phyloP scores from a whole-genome alignment of 2,113 vertebrate species.

The Dasyurus viverrinus region DNA sequence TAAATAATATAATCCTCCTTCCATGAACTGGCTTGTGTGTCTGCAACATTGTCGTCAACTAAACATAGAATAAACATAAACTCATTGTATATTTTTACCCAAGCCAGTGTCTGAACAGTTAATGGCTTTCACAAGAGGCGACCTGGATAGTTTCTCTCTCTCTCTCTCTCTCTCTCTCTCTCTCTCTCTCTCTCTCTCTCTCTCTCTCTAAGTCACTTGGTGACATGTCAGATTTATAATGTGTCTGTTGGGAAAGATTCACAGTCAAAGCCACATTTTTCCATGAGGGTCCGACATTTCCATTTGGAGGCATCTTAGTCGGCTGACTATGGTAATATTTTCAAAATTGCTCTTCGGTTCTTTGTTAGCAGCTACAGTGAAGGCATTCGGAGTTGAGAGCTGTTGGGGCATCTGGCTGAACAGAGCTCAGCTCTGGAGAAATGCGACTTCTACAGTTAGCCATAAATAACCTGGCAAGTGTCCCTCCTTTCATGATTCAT shows the following conservation, averaged over 20 bases:
- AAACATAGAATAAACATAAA: not conserved
- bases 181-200: conserved; percentile 67
- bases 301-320: conserved; percentile 63
- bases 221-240: conserved; percentile 70
- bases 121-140: conserved; percentile 53
- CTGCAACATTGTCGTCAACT: not conserved
- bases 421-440: conserved; percentile 55
- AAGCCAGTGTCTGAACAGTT: conserved; percentile 56
- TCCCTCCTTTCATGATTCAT: conserved; percentile 65
- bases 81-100: conserved; percentile 57
- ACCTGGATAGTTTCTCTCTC: conserved; percentile 44
- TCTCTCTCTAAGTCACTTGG: conserved; percentile 63
- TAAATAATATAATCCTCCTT: not conserved
- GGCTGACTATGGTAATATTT: conserved; percentile 70
- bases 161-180: conserved; percentile 64
- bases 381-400: conserved; percentile 61
- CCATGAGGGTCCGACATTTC: conserved; percentile 54
- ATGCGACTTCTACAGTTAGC: conserved; percentile 64
- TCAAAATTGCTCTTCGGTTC: conserved; percentile 68
- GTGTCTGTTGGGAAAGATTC: conserved; percentile 67
- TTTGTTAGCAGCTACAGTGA: conserved; percentile 72
- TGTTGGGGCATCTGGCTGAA: conserved; percentile 62
- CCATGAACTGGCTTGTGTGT: not conserved
- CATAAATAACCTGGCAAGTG: conserved; percentile 64
- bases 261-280: conserved; percentile 58